Evolutionary conservation across 2,888 invertebrate genomes (phyloP).

Genomic region (Luperina testacea): DNA sequence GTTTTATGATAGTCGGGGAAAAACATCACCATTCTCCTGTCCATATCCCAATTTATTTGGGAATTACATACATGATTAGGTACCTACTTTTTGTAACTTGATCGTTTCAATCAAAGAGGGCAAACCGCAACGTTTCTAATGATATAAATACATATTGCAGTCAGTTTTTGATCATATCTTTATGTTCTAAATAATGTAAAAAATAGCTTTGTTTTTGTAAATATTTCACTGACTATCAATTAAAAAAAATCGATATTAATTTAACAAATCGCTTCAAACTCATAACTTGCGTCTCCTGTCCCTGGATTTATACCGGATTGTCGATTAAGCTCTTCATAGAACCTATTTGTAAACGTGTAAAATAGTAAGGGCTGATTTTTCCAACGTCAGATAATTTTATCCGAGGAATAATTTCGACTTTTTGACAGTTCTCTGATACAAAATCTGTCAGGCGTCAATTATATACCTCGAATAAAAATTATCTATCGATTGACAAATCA

Average conservation of each 20-base stretch:
- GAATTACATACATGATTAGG: neutral
- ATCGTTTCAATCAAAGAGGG: constrained; percentile 5
- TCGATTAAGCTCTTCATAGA: constrained; percentile 31
- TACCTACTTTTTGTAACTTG: neutral
- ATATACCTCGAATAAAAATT: too few relatives aligned
- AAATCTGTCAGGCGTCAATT: too few relatives aligned
- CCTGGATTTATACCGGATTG: constrained; percentile 29
- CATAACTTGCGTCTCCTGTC: neutral
- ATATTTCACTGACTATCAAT: neutral
- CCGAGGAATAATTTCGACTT: too few relatives aligned
- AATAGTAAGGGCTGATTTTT: neutral
- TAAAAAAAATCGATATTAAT: too few relatives aligned
- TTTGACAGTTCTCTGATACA: too few relatives aligned
- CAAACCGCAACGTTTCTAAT: neutral
- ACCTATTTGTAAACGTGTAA: constrained; percentile 20
- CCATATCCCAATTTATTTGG: too few relatives aligned
- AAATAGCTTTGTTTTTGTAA: neutral
- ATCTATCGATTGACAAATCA: too few relatives aligned
- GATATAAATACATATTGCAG: neutral
- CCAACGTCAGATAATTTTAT: too few relatives aligned
- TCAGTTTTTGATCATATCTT: neutral
- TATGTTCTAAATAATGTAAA: neutral
- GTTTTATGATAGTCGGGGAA: too few relatives aligned
- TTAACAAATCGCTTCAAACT: constrained; percentile 18
- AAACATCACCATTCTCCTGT: too few relatives aligned